Evolutionary conservation across 2,888 invertebrate species (phyloP), one percentile per base, ranked within the genome.

Genomic region (Calameuta idolon): DNA sequence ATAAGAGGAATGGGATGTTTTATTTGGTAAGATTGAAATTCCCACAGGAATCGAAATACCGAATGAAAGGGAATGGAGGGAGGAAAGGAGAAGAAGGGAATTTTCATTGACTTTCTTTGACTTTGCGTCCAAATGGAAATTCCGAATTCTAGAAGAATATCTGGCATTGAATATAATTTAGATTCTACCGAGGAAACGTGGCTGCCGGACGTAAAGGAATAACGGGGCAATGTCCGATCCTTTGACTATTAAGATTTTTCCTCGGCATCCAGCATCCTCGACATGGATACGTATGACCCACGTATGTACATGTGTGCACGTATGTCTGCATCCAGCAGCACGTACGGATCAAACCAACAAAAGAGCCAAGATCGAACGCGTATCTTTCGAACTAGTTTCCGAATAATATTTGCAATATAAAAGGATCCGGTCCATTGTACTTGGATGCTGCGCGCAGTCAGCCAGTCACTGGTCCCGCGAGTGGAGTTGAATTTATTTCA

Each of bases 361-460:
- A 85, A 79, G 82, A 79, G 40, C 79, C 79, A 68, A 79, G 83
- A 86, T 86, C 84, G 81, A 84, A 83, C 81, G 78, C 83, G 81
- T 85, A 85, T 82, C 81, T 82, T 79, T 75, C 81, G 76, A 79
- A 75, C 78, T 79, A 79, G 82, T 81, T 84, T 76, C 74, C 83
- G 77, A 82, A 81, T 80, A 80, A 80, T 77, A 81, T 76, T 78
- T 77, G 77, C 82, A 68, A 75, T 78, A 81, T 78, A 78, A 79
- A 79, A 73, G 79, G 76, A 68, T 69, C 74, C 77, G 74, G 75
- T 77, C 74, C 40, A 34, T 75, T 78, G 80, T 77, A 76, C 23
- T n/a, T 71, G 69, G 75, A 40, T 55, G 75, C 74, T 76, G 35
- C 30, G 69, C 15, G 35, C 34, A 69, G 79, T 55, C 73, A 69